Conservation (phyloP, 2,797 vertebrate species). For the Oreortyx pictus region DNA sequence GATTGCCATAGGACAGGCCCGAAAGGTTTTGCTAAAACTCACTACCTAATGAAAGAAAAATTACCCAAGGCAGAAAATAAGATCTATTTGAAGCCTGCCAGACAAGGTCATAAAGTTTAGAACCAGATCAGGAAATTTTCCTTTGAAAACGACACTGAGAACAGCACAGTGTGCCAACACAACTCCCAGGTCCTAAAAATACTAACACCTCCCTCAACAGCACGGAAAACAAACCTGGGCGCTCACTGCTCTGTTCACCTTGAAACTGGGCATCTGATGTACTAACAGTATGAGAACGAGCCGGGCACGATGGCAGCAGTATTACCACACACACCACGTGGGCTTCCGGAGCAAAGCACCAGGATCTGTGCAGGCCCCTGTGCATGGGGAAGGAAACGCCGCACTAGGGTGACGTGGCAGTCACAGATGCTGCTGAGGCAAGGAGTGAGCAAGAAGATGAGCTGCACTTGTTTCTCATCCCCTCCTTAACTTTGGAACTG, state of each 20-base stretch:
- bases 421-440: fast-evolving
- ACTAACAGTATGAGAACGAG: background rate
- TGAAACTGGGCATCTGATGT: background rate
- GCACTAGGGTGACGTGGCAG: background rate
- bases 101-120: background rate
- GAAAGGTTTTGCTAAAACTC: background rate
- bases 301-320: background rate
- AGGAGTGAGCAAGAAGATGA: background rate
- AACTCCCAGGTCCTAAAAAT: background rate
- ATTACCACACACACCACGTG: background rate
- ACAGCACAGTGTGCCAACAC: background rate
- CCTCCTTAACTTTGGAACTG: background rate
- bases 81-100: background rate
- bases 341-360: background rate
- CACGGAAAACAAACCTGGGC: background rate
- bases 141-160: background rate
- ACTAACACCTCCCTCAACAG: background rate
- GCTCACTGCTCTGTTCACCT: background rate
- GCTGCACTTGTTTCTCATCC: background rate
- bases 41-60: background rate
- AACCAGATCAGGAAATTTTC: background rate
- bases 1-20: background rate
- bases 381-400: background rate
- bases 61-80: background rate
- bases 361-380: background rate